Base-by-base conservation (phyloP, 2,888 invertebrate species). In the Liodrosophila aerea region DNA sequence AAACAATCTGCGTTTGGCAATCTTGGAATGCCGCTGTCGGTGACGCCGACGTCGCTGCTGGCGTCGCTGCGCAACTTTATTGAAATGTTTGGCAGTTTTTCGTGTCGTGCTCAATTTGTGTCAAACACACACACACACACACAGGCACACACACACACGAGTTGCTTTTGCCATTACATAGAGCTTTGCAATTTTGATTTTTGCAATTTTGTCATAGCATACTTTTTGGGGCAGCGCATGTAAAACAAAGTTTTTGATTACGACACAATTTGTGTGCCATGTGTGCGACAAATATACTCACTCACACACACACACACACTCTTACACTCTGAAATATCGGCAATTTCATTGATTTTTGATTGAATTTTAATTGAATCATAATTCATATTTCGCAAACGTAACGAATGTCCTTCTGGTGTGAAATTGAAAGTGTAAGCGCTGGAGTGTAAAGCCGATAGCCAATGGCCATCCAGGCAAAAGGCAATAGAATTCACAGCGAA, bases 1-100 rank as follows among this genome's bases (percentile, higher is more conserved):
- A 80, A 80, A 80, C 78, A 80, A 83, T 80, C 78, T 80, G 84
- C 78, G 84, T 76, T 81, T 80, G 78, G 78, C 78, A 83, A 80
- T 80, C 78, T 80, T 74, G 52, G 73, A 54, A 41, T n/a, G 66
- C 54, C 4, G 69, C 45, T 47, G 36, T 16, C 44, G 66, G 43
- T 58, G 66, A 13, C 4, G 47, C n/a, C 11, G 58, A 8, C 31
- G 64, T 27, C 46, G 58, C 33, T 47, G 66, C 33, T 13, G 41
- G 13, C 66, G 66, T 59, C 52, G 64, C 76, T 76, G 76, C 80
- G 83, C 69, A 80, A 80, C 81, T 80, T 83, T 80, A 80, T 80
- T 80, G 78, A 80, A 80, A 80, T 80, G 78, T 80, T 80, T 80
- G 78, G 81, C 78, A 80, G 72, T 83, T 83, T 80, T 80, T 80